Base-by-base conservation (phyloP, 2,888 invertebrate genomes). In the Caenorhabditis sulstoni region DNA sequence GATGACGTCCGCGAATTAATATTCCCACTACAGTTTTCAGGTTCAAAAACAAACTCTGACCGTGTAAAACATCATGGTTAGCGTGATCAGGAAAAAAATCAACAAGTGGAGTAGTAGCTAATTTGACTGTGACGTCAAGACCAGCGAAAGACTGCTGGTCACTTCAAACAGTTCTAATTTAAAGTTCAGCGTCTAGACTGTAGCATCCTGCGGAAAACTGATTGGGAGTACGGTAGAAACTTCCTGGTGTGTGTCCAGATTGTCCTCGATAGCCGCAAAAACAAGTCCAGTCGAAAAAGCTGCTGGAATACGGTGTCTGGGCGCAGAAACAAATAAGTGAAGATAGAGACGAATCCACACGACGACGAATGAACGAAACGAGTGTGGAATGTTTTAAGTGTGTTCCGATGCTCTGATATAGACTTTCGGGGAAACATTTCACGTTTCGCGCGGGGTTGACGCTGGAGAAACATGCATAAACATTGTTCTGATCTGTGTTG, bases 401-500 rank as follows among this genome's bases (percentile, higher is more conserved):
- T 71, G 71, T 71, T 71, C 39, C 62, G 41, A 45, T 71, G 71
- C 71, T 71, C 71, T 22, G 37, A 29, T 47, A 18, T 8, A 39
- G 23, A 53, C 22, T 47, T 37, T 23, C 16, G 35, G 11, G 20
- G 1, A 22, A 3, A 23, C 23, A 61, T 45, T 53, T 16, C 35
- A 11, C 49, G 45, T 55, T 52, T n/a, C 49, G 16, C 14, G 62
- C 53, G 37, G 22, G 37, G 57, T 20, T 57, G 39, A 55, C 37
- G 47, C 20, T 62, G 71, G 52, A 53, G 47, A 62, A 55, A 70
- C 55, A 71, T 62, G 71, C 71, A 45, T 44, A n/a, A 55, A 62
- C 53, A 39, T 55, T 62, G 45, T 70, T 70, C 45, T 70, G 71
- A 62, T 71, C 71, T 71, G 57, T 71, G 71, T 55, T 71, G 71